Evolutionary conservation across 2,113 vertebrate species (phyloP).

Genomic region (Archilochus colubris): DNA sequence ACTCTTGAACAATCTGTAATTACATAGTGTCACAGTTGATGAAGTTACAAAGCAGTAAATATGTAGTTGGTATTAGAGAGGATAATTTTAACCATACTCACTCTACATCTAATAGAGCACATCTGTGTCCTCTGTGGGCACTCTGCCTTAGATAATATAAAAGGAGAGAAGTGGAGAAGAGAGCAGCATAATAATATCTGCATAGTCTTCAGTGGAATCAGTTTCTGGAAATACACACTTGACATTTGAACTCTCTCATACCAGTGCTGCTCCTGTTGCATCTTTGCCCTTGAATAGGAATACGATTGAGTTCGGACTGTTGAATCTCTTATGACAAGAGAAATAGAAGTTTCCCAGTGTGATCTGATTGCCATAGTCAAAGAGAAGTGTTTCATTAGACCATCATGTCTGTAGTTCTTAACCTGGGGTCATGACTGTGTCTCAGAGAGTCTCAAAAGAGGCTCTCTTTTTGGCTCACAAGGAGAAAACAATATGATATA

Average conservation of each 20-base stretch:
- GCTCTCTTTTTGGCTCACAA: not conserved
- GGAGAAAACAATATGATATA: not conserved
- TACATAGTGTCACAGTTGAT: conserved; percentile 63
- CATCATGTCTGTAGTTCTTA: not conserved
- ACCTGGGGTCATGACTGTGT: not conserved
- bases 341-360: conserved; percentile 23
- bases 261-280: conserved; percentile 16
- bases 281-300: conserved; percentile 46
- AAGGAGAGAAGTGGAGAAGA: conserved; percentile 30
- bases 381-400: conserved; percentile 23
- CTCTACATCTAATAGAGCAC: conserved; percentile 57
- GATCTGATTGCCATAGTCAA: not conserved
- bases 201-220: conserved; percentile 28
- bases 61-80: conserved; percentile 53
- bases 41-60: conserved; percentile 71
- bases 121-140: conserved; percentile 58
- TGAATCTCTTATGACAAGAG: conserved; percentile 10
- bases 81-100: conserved; percentile 60
- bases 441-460: not conserved
- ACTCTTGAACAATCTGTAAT: conserved; percentile 70
- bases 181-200: conserved; percentile 41
- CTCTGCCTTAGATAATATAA: conserved; percentile 35
- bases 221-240: conserved; percentile 54
- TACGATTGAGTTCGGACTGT: not conserved
- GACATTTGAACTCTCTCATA: conserved; percentile 57